Evolutionary conservation across 2,888 invertebrate genomes (phyloP), one percentile per base, ranked within the genome.

Genomic region (Phaonia tiefii): DNA sequence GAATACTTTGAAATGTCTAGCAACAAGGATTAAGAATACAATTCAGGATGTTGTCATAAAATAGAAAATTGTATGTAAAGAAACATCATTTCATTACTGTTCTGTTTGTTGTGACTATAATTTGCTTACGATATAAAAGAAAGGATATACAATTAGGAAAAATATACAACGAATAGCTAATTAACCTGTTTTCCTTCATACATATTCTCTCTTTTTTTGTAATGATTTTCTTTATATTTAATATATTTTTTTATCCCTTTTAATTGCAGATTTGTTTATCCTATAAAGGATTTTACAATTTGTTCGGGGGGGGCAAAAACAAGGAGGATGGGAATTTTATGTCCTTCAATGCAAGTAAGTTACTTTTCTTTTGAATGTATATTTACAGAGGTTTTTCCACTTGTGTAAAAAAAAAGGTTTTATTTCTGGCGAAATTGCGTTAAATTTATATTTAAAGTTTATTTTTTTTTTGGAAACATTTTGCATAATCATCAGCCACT

Each of bases 151-250:
- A 8, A 3, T 31, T 5, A 5, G 31, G 4, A 31, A 39, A 75
- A 15, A 51, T 54, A 69, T 63, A 49, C 20, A 67, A 69, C 22
- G 42, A 49, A 1, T 31, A 44, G 74, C 76, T 80, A 80, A 80
- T 80, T 80, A 80, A 80, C 76, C 76, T 77, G 76, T 66, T 80
- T 80, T 31, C 25, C 31, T 54, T 13, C n/a, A 39, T 54, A 31
- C 37, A 11, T 39, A 20, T 54, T 54, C 13, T 13, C 44, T 37
- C 39, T 58, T 44, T 8, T 65, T 51, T 7, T 54, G 11, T 65
- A 13, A 20, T 13, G 42, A 31, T 17, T 60, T 51, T 15, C 17
- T 72, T 26, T 56, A 42, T 44, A 15, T 13, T 42, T 44, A 25
- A 39, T 66, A 58, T 51, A 17, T 22, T 74, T 66, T 70, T 65